Evolutionary conservation across 2,888 invertebrate species (phyloP).

Genomic region (Hoplodrina ambigua): DNA sequence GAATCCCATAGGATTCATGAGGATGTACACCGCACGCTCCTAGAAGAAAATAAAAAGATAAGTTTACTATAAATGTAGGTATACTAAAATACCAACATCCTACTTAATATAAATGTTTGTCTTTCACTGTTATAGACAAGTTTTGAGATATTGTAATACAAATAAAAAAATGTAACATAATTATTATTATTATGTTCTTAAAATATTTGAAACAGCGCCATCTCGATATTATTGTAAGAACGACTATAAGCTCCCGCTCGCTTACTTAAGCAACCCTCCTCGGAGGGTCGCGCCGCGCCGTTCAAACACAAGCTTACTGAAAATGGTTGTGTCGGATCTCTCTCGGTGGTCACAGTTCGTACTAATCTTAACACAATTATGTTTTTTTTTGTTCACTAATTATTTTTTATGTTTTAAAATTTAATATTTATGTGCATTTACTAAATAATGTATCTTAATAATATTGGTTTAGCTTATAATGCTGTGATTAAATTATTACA

Average conservation of each 20-base stretch:
- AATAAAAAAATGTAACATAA: background rate
- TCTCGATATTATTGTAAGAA: conserved; percentile 63
- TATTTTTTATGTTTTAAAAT: background rate
- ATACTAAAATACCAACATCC: no score
- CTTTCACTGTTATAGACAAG: background rate
- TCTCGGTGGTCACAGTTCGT: conserved; percentile 8
- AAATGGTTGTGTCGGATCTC: conserved; percentile 34
- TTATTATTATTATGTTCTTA: background rate
- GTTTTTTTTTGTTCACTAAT: background rate
- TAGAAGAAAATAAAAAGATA: no score
- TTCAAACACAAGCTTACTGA: conserved; percentile 44
- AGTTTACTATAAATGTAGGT: no score
- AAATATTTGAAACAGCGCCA: conserved; percentile 66
- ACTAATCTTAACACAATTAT: conserved; percentile 4
- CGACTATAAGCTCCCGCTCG: conserved; percentile 44
- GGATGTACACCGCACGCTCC: no score
- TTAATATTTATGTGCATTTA: background rate
- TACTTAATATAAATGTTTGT: no score
- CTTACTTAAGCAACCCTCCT: conserved; percentile 66
- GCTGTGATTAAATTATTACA: background rate
- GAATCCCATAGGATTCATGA: no score
- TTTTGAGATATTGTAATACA: background rate
- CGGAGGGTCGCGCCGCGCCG: conserved; percentile 50
- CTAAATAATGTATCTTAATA: background rate
- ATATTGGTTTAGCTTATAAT: no score